A percentile compares a stretch with the other conserved stretches of the same genome.
Conservation (phyloP, 2,797 vertebrate species). For the Clarias fuscus region DNA sequence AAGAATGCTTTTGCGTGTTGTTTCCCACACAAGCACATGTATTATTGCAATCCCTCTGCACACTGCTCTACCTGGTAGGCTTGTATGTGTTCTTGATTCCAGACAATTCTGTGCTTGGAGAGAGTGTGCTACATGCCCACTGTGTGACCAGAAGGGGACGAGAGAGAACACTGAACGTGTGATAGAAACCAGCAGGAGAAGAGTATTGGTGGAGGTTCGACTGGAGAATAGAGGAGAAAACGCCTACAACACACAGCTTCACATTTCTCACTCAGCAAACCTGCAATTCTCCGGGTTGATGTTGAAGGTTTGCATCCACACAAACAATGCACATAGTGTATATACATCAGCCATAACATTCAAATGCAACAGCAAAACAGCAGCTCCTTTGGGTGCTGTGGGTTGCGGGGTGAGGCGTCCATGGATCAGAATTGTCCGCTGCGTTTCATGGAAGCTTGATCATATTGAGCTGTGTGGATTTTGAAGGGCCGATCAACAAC, state of each 20-base stretch:
- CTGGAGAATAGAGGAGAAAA: constrained; percentile 92
- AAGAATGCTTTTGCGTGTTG: not conserved
- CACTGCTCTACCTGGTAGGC: not conserved
- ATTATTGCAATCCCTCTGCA: not conserved
- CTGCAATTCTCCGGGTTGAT: constrained; percentile 88
- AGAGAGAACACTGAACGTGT: constrained; percentile 64
- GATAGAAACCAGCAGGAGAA: constrained; percentile 78
- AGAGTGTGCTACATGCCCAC: constrained; percentile 54
- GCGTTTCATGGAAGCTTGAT: too few relatives aligned
- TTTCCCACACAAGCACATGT: not conserved
- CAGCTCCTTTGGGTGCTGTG: too few relatives aligned
- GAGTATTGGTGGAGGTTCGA: constrained; percentile 75
- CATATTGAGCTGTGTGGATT: too few relatives aligned
- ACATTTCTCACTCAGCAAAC: constrained; percentile 85
- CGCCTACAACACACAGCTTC: constrained; percentile 81
- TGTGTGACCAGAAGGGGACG: constrained; percentile 64
- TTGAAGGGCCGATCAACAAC: too few relatives aligned
- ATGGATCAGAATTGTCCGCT: too few relatives aligned
- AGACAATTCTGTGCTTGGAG: constrained; percentile 82
- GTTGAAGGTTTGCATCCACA: constrained; percentile 73
- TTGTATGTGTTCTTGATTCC: constrained; percentile 26
- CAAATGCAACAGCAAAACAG: too few relatives aligned
- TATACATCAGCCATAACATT: too few relatives aligned
- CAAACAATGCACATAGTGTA: not conserved
- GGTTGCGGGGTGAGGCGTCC: too few relatives aligned